A percentile compares a stretch with the other conserved stretches of the same genome.
These are phyloP conservation scores for Baronia brevicornis DNA, from an alignment of 2,888 invertebrate genomes.

Conservation along the genomic window DNA sequence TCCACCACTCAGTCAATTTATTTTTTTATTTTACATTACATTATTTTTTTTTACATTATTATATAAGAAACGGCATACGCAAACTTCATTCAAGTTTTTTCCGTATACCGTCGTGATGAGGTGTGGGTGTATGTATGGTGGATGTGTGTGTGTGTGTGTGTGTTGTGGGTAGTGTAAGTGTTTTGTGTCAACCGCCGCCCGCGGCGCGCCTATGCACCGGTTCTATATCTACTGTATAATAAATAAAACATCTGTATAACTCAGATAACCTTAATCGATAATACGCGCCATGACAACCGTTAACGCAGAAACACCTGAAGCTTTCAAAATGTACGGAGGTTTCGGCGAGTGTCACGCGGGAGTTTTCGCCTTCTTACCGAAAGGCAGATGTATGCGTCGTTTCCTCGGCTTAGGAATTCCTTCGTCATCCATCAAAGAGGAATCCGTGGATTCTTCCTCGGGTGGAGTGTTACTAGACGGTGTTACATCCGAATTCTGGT, in stretches of 20 bases:
- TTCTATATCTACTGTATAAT: too few relatives aligned
- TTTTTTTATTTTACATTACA: too few relatives aligned
- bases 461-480: conserved; percentile 56
- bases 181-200: too few relatives aligned
- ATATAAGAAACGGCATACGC: too few relatives aligned
- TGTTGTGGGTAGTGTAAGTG: too few relatives aligned
- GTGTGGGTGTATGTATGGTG: too few relatives aligned
- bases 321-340: conserved; percentile 7
- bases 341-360: conserved; percentile 51
- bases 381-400: conserved; percentile 79
- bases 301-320: conserved; percentile 8
- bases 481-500: conserved; percentile 32
- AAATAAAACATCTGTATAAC: conserved; percentile 3
- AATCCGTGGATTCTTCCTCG: conserved; percentile 84
- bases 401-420: conserved; percentile 68
- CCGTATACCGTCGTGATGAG: too few relatives aligned
- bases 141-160: too few relatives aligned
- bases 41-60: too few relatives aligned
- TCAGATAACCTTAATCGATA: conserved; percentile 9
- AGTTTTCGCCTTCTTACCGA: conserved; percentile 76
- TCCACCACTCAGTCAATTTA: conserved; percentile 21
- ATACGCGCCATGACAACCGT: conserved; percentile 12
- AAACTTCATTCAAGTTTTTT: too few relatives aligned
- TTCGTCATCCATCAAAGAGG: conserved; percentile 80
- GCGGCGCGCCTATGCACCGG: too few relatives aligned